A percentile compares a stretch with the other conserved stretches of the same genome.
Conservation (phyloP, 2,113 vertebrate species). For the Entosphenus tridentatus region DNA sequence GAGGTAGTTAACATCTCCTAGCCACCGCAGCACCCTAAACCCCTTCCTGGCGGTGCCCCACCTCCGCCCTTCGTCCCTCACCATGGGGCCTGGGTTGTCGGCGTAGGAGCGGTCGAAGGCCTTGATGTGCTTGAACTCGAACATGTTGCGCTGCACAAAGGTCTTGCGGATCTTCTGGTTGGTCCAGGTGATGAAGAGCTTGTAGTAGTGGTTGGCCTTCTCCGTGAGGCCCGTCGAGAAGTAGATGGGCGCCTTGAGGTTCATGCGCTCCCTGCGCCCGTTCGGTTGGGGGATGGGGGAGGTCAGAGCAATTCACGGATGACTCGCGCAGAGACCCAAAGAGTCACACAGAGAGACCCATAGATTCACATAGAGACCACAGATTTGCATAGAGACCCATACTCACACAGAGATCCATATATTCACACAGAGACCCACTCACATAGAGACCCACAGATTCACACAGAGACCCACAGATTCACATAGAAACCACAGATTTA, state of each 20-base stretch:
- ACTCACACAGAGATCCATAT: too few relatives aligned
- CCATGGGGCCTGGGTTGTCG: constrained; percentile 88
- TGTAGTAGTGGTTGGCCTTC: constrained; percentile 95
- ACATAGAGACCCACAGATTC: background rate
- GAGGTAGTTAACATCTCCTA: too few relatives aligned
- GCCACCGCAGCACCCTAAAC: too few relatives aligned
- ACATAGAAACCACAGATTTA: background rate
- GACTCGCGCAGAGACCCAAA: too few relatives aligned
- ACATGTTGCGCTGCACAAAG: constrained; percentile 97
- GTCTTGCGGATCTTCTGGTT: constrained; percentile 97
- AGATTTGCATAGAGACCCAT: too few relatives aligned
- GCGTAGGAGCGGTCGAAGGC: constrained; percentile 74
- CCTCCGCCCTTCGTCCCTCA: constrained; percentile 11
- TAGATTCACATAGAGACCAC: too few relatives aligned
- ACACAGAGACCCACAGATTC: background rate
- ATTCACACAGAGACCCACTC: background rate
- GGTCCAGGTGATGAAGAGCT: constrained; percentile 96
- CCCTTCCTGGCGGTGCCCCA: too few relatives aligned
- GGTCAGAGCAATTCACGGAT: too few relatives aligned
- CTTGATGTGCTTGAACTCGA: constrained; percentile 97
- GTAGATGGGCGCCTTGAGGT: constrained; percentile 84
- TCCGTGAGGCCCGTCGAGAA: constrained; percentile 89
- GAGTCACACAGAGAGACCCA: too few relatives aligned
- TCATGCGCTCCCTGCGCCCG: constrained; percentile 68
- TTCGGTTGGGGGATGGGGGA: too few relatives aligned